Percentiles rank a stretch among this genome's conserved stretches.
Conservation (phyloP, 2,113 vertebrate genomes). For the Argyrosomus japonicus region DNA sequence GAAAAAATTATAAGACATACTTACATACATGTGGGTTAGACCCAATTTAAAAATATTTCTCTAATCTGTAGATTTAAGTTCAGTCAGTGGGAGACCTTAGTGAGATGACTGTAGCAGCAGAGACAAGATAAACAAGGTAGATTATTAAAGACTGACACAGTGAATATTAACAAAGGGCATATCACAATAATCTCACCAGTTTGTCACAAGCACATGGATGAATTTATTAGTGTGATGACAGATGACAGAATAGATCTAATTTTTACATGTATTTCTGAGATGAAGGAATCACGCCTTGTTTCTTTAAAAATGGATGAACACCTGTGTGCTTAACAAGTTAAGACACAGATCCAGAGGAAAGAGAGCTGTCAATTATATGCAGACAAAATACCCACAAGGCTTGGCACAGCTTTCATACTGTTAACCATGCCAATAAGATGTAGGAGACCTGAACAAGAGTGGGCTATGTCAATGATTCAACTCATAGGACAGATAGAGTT, state of each 20-base stretch:
- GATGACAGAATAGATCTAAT: too few relatives aligned
- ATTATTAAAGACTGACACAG: too few relatives aligned
- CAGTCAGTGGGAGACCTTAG: not conserved
- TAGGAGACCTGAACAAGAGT: not conserved
- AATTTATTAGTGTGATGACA: too few relatives aligned
- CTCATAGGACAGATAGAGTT: slow-evolving; percentile 1
- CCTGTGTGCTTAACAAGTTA: too few relatives aligned
- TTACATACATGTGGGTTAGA: not conserved
- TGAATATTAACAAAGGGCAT: too few relatives aligned
- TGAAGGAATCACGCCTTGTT: not conserved
- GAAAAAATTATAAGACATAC: not conserved
- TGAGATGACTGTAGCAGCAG: not conserved
- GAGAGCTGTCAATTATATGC: slow-evolving; percentile 8
- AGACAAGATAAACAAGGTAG: too few relatives aligned
- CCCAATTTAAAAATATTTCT: not conserved
- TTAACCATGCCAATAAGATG: slow-evolving; percentile 11
- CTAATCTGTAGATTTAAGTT: not conserved
- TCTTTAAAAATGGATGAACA: slow-evolving; percentile 33
- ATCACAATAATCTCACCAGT: too few relatives aligned
- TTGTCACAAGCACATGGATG: too few relatives aligned
- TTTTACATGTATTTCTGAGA: too few relatives aligned
- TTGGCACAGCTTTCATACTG: not conserved
- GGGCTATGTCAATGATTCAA: slow-evolving; percentile 7
- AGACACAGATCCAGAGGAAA: slow-evolving; percentile 12
- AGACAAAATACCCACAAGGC: slow-evolving; percentile 35